Base-by-base conservation (phyloP, 2,113 vertebrate species). In the Antechinus stuartii region DNA sequence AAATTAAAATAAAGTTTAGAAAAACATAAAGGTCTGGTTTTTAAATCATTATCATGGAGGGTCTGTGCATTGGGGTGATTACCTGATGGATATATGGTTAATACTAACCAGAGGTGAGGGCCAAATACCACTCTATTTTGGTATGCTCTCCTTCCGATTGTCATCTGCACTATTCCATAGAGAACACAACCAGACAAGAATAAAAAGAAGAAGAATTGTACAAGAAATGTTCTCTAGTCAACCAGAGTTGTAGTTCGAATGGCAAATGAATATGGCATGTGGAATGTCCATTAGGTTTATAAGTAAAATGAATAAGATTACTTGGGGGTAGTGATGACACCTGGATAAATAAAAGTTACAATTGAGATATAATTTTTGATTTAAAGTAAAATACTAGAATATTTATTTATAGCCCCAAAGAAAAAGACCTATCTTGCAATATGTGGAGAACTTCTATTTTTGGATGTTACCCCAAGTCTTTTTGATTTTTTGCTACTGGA, bases 271-370 rank as follows among this genome's bases (percentile, higher is more conserved):
- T 91, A 25, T 94, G 94, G 93, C 91, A 94, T 95, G 94, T 96
- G 97, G 96, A 97, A 93, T 52, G 96, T 98, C 97, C 98, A 97
- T 95, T 95, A 47, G 96, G 98, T 97, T 96, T 97, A 97, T 97
- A 98, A 98, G 98, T 97, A 98, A 97, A 98, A 95, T 95, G 35
- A 96, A 94, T 54, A 95, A 54, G 98, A 97, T 98, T 98, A 97
- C 96, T 98, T 98, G 94, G 95, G 46, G 90, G 93, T 90, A 97
- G 92, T 68, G 97, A 98, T 95, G 95, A 97, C 98, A 98, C 98
- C 98, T 98, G 98, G 98, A 97, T 97, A 98, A 99, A 99, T 99
- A 99, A 92, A 98, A 97, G 97, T 97, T 97, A 55, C 96, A 95
- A 97, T 95, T 95, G 98, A 98, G 91, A 46, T n/a, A 26, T n/a